Base-by-base conservation (phyloP, 2,113 vertebrate species). In the Heterotilapia buettikoferi region DNA sequence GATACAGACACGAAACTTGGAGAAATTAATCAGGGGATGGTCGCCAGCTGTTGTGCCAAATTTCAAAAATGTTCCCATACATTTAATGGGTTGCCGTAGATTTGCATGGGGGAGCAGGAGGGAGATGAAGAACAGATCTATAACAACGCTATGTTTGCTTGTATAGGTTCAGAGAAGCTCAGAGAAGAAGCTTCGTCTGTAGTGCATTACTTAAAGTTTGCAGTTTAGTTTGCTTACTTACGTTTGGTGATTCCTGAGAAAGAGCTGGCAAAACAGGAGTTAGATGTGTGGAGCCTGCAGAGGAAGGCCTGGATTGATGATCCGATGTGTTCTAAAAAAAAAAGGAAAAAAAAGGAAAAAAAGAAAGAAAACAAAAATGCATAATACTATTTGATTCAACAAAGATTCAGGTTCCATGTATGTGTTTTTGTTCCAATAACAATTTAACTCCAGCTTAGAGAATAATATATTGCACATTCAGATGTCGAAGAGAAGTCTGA, bases 221-320 rank as follows among this genome's bases (percentile, higher is more conserved):
- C 0, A 0, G 19, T 45, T 31, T 53, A 50, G 19, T 53, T 21
- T 24, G 33, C 12, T 21, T 3, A 24, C 6, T 33, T 26, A 47
- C 3, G 3, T 14, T 52, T 14, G 14, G 40, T 6, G 0, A 16
- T 11, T 38, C 63, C 26, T 26, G 47, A 71, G 47, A 54, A 54
- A 5, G 5, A 38, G 13, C 47, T 19, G 82, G 45, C 5, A 66
- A 71, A 24, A 54, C 61, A 40, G 31, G 47, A 21, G 47, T 54
- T 53, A 16, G 14, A 11, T 16, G 2, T 1, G 4, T 16, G 47
- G 5, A 84, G 63, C 21, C 38, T 36, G 38, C n/a, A 16, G 82
- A 29, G 14, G 50, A 16, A 53, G 10, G 16, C 16, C 16, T 71
- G 33, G 47, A 40, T 38, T 36, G 45, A 26, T 16, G 36, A 29